Conservation (phyloP, 2,797 vertebrate species). For the Peromyscus melanophrys region DNA sequence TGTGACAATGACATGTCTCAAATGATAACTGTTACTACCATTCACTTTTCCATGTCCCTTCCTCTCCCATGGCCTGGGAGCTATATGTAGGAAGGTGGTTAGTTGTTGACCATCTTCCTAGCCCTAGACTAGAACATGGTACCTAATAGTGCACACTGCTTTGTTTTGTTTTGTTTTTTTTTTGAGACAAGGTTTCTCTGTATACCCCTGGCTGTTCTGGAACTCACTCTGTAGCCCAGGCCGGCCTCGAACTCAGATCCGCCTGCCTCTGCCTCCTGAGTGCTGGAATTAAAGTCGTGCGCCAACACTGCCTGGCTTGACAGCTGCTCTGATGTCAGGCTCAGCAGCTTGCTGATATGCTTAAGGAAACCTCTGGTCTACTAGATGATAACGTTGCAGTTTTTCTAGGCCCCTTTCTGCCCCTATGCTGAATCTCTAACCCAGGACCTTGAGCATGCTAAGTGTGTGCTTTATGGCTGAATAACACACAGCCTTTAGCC, state of each 20-base stretch:
- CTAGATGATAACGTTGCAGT: not conserved
- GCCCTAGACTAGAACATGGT: not conserved
- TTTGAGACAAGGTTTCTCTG: too few species aligned
- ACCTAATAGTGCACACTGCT: not conserved
- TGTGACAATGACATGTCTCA: not conserved
- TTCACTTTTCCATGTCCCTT: not conserved
- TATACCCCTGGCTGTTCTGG: too few species aligned
- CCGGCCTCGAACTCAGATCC: too few species aligned
- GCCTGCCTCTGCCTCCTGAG: too few species aligned
- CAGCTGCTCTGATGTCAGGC: not conserved
- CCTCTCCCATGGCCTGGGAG: not conserved
- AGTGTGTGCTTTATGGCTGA: not conserved
- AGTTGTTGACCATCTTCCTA: not conserved
- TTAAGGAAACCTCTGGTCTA: not conserved
- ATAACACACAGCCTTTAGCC: not conserved
- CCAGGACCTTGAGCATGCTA: not conserved
- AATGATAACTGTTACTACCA: not conserved
- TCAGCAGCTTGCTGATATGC: not conserved
- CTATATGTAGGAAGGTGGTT: not conserved
- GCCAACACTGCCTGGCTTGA: too few species aligned
- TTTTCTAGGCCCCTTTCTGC: not conserved
- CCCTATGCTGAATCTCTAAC: not conserved
- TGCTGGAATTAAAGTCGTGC: too few species aligned
- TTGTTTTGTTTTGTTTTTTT: too few species aligned
- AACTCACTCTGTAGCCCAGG: too few species aligned